A percentile compares a stretch with the other conserved stretches of the same genome.
Evolutionary conservation across 2,113 vertebrate species (phyloP).

Genomic region (Asarcornis scutulata): DNA sequence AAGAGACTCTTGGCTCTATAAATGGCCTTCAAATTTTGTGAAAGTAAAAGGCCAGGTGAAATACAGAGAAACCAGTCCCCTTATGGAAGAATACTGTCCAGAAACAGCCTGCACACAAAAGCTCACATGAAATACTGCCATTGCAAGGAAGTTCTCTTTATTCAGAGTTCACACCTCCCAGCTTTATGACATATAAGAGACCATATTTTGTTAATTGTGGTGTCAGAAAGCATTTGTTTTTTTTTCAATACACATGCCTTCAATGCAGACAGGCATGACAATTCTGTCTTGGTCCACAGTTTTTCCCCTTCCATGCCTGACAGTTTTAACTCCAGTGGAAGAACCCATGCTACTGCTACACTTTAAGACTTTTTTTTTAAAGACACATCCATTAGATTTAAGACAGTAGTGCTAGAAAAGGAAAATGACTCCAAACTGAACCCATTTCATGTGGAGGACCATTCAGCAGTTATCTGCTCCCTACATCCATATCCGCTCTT

Average conservation of each 20-base stretch:
- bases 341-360: neutral
- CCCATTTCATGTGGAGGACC: rapidly evolving
- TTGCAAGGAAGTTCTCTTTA: neutral
- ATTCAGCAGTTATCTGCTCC: neutral
- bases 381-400: neutral
- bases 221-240: neutral
- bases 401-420: neutral
- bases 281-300: neutral
- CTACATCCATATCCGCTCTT: neutral
- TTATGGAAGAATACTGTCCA: neutral
- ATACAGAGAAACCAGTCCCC: neutral
- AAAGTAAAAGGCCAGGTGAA: neutral
- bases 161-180: neutral
- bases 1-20: neutral
- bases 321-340: neutral
- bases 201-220: neutral
- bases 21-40: neutral
- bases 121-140: neutral
- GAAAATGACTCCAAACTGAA: neutral
- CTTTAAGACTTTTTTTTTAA: neutral
- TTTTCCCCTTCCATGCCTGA: neutral
- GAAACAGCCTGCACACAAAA: neutral
- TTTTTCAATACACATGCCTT: neutral
- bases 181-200: too few relatives aligned
- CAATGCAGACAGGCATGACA: neutral